These are phyloP conservation scores for Pluvialis apricaria DNA, from an alignment of 2,113 vertebrate genomes.

Conservation along the genomic window DNA sequence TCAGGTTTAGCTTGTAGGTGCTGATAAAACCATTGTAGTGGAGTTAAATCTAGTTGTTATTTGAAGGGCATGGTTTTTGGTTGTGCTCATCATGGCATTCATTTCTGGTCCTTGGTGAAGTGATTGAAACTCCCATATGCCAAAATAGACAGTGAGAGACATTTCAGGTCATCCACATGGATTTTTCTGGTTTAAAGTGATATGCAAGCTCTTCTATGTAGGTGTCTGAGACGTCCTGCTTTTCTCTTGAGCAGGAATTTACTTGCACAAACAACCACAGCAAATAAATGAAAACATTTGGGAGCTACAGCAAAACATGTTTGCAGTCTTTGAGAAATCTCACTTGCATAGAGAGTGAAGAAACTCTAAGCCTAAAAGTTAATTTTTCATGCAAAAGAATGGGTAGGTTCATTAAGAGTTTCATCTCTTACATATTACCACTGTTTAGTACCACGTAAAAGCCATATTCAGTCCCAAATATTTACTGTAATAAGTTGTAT, in stretches of 20 bases:
- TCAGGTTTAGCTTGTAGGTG: background rate
- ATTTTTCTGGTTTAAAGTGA: background rate
- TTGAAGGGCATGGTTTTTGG: background rate
- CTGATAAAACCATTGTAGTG: background rate
- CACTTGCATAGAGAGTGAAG: background rate
- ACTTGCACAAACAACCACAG: background rate
- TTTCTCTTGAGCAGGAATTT: background rate
- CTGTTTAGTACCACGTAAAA: background rate
- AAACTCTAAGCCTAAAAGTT: background rate
- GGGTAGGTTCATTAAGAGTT: background rate
- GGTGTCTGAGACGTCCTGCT: background rate
- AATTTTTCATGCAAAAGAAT: background rate
- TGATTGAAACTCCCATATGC: background rate
- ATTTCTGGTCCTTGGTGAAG: background rate
- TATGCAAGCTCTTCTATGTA: rapidly evolving
- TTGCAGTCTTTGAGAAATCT: background rate
- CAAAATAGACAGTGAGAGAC: background rate
- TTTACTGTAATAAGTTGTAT: background rate
- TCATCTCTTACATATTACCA: background rate
- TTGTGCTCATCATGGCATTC: background rate
- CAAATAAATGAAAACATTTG: background rate
- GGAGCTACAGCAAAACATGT: background rate
- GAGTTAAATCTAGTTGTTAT: background rate
- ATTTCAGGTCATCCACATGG: background rate
- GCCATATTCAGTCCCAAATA: background rate